Evolutionary conservation across 1,140 invertebrate genomes (phyloP).

Genomic region (Kradibia gibbosae): DNA sequence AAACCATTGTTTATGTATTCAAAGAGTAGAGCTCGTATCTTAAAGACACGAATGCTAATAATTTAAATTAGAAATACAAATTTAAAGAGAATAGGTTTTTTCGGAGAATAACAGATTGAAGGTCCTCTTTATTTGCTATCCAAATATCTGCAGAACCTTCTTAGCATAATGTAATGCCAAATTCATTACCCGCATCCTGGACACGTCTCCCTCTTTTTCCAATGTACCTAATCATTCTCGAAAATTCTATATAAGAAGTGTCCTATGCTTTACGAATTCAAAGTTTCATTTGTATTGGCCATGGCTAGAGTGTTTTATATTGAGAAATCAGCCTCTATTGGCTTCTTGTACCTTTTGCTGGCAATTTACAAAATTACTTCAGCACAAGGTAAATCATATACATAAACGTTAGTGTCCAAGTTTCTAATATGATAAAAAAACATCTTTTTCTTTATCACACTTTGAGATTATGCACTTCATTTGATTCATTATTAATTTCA

Average conservation of each 20-base stretch:
- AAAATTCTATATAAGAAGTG: conserved; percentile 1
- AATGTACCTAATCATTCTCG: neutral
- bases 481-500: too few relatives aligned
- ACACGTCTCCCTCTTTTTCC: neutral
- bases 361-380: neutral
- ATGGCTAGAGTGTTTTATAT: conserved; percentile 10
- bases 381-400: conserved; percentile 11
- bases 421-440: neutral
- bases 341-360: neutral
- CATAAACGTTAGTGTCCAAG: too few relatives aligned
- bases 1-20: neutral
- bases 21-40: neutral
- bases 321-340: neutral
- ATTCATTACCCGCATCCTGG: neutral
- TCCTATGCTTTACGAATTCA: neutral
- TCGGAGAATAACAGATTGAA: neutral
- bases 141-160: too few relatives aligned
- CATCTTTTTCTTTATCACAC: too few relatives aligned
- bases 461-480: too few relatives aligned
- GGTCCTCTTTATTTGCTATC: neutral
- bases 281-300: conserved; percentile 6
- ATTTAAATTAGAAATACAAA: neutral
- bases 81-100: neutral
- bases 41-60: too few relatives aligned
- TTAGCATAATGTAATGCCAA: neutral